Evolutionary conservation across 37 sponge, comb jelly and placozoan genomes (phyloP).

Genomic region (Haliclona indistincta): DNA sequence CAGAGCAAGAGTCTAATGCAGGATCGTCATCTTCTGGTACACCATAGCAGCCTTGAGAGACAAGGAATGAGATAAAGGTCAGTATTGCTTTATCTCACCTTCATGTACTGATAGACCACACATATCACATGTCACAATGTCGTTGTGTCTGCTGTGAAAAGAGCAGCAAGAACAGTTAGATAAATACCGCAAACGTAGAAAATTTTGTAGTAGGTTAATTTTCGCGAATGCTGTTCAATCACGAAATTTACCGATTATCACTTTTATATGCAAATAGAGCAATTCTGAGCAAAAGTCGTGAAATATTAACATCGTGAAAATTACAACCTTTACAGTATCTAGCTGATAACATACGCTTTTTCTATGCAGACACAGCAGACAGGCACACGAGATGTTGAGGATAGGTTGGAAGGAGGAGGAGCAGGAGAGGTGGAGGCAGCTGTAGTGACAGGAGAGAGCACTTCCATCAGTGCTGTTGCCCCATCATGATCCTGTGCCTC

Average conservation of each 20-base stretch:
- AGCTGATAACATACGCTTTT: too few species aligned
- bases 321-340: too few species aligned
- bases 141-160: conserved; percentile 27
- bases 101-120: conserved; percentile 91
- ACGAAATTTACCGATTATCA: too few species aligned
- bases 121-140: conserved; percentile 77
- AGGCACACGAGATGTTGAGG: not conserved
- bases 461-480: not conserved
- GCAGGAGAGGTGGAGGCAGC: not conserved
- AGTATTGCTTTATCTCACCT: conserved; percentile 36
- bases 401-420: not conserved
- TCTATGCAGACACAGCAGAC: not conserved
- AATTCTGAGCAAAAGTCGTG: too few species aligned
- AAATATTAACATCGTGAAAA: too few species aligned
- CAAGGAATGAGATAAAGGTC: not conserved
- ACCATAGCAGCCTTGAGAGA: conserved; percentile 78
- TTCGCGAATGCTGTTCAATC: too few species aligned
- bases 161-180: too few species aligned
- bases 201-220: too few species aligned
- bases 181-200: too few species aligned
- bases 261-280: too few species aligned
- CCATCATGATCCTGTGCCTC: not conserved
- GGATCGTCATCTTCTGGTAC: conserved; percentile 67
- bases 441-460: not conserved
- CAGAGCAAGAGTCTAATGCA: conserved; percentile 43